Base-by-base conservation (phyloP, 1,140 invertebrate genomes). In the Andrena cerasifolii region DNA sequence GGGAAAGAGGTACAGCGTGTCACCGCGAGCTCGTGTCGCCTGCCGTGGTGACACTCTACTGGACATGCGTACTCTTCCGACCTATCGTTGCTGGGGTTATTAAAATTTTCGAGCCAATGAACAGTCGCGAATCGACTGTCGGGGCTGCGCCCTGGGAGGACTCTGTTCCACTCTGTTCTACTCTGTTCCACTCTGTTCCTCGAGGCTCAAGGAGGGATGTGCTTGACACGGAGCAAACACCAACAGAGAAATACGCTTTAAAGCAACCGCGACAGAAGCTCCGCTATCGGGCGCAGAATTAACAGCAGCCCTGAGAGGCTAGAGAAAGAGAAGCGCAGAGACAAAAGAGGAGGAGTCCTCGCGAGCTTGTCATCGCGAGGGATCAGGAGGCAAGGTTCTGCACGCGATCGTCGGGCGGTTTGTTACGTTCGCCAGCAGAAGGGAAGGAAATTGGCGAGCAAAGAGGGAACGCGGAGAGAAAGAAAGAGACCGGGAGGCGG, bases 21-120 rank as follows among this genome's bases (percentile, higher is more conserved):
- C 88, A 89, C 88, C 84, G 83, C 80, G 81, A 81, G 84, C 82
- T 86, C 83, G 87, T 90, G 87, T 88, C 88, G 89, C 83, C 76
- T 40, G 70, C 80, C 71, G 31, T 51, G 90, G 90, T 92, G 91
- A 92, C 91, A 92, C 88, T 85, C 82, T 70, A 67, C 71, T 86
- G 89, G 90, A 91, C 91, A 93, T 93, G 91, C 91, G 91, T 93
- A 92, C 89, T 92, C 70, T 82, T 80, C 68, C 79, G 83, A 82
- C 92, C 92, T 93, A 93, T 92, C 91, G 86, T 85, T 87, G 87
- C 72, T 77, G 80, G 84, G 80, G 88, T 91, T 92, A 92, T 92
- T 92, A 93, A 93, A 92, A 92, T 92, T 92, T 91, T 91, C 83
- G 84, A 91, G 74, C 91, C 92, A 93, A 93, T 92, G 87, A 90